Evolutionary conservation across 2,797 vertebrate genomes (phyloP).

Genomic region (Protosalanx chinensis): DNA sequence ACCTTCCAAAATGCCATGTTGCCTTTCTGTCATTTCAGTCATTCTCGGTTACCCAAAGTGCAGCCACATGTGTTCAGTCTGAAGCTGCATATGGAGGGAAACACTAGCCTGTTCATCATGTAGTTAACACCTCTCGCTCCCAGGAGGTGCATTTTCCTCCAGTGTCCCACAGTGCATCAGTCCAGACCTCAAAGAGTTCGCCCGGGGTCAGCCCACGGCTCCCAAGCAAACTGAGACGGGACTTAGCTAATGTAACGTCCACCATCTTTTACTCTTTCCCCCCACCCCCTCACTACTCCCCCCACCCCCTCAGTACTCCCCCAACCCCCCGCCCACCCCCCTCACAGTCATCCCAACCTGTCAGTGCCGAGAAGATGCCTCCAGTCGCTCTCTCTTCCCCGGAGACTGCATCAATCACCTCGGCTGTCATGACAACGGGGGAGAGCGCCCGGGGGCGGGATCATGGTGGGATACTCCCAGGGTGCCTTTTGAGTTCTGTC

Average conservation of each 20-base stretch:
- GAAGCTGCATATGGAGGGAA: slow-evolving; percentile 31
- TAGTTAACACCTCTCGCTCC: slow-evolving; percentile 51
- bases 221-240: not conserved
- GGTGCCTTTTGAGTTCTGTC: not conserved
- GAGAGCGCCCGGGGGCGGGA: not conserved
- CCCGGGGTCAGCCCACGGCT: slow-evolving; percentile 26
- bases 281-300: not conserved
- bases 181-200: slow-evolving; percentile 38
- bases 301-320: not conserved
- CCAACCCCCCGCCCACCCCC: too few relatives aligned
- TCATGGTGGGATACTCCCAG: not conserved
- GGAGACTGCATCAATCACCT: slow-evolving; percentile 40
- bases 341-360: slow-evolving; percentile 16
- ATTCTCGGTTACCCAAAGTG: not conserved
- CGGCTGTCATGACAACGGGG: slow-evolving; percentile 28
- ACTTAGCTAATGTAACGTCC: not conserved
- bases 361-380: slow-evolving; percentile 21
- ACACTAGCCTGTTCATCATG: slow-evolving; percentile 47
- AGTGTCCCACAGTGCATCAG: slow-evolving; percentile 29
- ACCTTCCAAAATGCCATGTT: not conserved
- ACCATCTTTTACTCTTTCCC: not conserved
- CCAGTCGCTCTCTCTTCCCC: not conserved
- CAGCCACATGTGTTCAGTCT: not conserved
- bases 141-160: slow-evolving; percentile 40
- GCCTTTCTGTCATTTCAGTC: not conserved